Conservation (phyloP, 2,797 vertebrate genomes). For the Sebastes variabilis region DNA sequence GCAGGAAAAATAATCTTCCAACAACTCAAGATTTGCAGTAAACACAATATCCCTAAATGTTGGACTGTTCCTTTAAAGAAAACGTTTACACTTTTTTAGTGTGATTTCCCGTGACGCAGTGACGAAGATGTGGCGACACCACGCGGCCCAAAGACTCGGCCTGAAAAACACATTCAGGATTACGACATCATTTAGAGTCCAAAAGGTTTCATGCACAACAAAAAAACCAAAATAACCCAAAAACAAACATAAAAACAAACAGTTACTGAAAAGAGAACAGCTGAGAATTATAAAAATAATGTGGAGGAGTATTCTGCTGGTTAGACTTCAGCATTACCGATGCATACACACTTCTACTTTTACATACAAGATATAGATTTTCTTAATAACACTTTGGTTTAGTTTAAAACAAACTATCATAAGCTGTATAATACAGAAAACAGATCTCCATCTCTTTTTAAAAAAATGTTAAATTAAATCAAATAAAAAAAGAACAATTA, state of each 20-base stretch:
- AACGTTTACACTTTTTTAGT: neutral
- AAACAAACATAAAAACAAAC: neutral
- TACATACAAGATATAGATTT: conserved; percentile 73
- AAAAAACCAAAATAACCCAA: neutral
- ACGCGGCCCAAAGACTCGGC: neutral
- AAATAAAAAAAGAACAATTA: conserved; percentile 61
- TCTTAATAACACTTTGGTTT: conserved; percentile 85
- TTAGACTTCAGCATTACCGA: conserved; percentile 58
- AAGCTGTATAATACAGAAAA: conserved; percentile 76
- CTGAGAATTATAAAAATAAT: conserved; percentile 78
- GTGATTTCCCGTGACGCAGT: neutral
- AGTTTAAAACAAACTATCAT: conserved; percentile 79
- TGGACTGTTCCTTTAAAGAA: neutral
- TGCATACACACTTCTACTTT: conserved; percentile 72
- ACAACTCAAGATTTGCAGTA: neutral
- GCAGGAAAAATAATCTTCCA: neutral
- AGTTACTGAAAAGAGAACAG: conserved; percentile 35
- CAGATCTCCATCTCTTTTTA: conserved; percentile 79
- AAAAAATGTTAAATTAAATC: conserved; percentile 85
- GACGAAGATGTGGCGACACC: neutral
- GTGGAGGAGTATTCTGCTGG: conserved; percentile 71
- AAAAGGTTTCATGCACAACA: conserved; percentile 69
- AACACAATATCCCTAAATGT: neutral
- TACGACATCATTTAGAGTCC: conserved; percentile 21
- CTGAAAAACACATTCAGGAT: conserved; percentile 30